Percentiles rank a stretch among this genome's conserved stretches.
Evolutionary conservation across 2,888 invertebrate species (phyloP).

Genomic region (Asteroscopus sphinx): DNA sequence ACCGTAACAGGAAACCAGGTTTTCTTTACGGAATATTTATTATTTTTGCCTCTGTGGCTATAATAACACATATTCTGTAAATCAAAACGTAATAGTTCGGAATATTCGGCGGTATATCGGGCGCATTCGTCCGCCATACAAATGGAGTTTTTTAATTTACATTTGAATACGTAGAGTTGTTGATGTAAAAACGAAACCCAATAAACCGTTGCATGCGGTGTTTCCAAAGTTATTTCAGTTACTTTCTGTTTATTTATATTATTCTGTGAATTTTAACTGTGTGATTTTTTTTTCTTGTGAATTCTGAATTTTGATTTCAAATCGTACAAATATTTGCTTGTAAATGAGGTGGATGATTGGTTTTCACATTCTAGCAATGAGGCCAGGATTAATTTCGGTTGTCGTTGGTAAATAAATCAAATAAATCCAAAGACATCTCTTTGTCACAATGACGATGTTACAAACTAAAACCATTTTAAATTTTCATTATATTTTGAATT

Average conservation of each 20-base stretch:
- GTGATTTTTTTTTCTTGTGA: not conserved
- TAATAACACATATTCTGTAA: too few relatives aligned
- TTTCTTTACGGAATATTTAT: too few relatives aligned
- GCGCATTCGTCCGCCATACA: constrained; percentile 4
- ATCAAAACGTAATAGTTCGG: too few relatives aligned
- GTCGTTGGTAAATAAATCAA: too few relatives aligned
- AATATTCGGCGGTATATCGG: constrained; percentile 29
- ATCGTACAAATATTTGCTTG: not conserved
- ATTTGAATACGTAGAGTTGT: constrained; percentile 43
- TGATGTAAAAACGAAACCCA: constrained; percentile 39
- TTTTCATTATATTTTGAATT: too few relatives aligned
- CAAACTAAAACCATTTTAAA: too few relatives aligned
- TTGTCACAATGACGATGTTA: too few relatives aligned
- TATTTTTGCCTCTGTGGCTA: too few relatives aligned
- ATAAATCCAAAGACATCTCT: too few relatives aligned
- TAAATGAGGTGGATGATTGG: not conserved
- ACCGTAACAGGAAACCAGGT: too few relatives aligned
- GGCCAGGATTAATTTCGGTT: too few relatives aligned
- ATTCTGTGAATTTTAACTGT: constrained; percentile 22
- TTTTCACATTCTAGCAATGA: not conserved
- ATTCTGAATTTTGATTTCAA: not conserved
- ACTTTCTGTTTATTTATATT: constrained; percentile 32
- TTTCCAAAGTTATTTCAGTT: constrained; percentile 44
- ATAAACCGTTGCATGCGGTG: constrained; percentile 35
- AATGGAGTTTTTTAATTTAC: constrained; percentile 42